Base-by-base conservation (phyloP, 64 coral and sea anemone genomes). In the Catalaphyllia jardinei region DNA sequence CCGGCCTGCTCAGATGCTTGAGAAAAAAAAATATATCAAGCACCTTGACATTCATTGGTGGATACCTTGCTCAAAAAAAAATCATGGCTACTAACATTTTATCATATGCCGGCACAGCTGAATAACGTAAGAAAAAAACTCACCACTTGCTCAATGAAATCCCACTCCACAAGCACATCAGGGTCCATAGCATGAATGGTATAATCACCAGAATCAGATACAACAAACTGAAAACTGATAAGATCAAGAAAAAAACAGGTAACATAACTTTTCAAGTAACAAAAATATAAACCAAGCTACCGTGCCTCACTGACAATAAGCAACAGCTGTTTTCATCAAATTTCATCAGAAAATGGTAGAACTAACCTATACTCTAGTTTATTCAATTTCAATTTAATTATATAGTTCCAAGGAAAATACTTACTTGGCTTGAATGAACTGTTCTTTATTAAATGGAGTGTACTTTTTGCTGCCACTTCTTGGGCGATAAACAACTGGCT, bases 131-230 rank as follows among this genome's bases (percentile, higher is more conserved):
- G 71, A 30, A 73, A 73, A 35, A 30, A 69, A 86, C 93, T 92
- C 64, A 98, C 96, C 89, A 98, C 96, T 93, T 98, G 96, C 31
- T 98, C 96, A 79, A 98, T 90, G 20, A 94, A 91, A 63, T 88
- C 89, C 96, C 96, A 98, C 65, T 98, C 93, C 57, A 98, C 96
- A 75, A 98, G 88, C 62, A 95, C 80, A 80, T 98, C 96, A 69
- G 96, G 96, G 79, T 99, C 97, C 87, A 99, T 74, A 18, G 84
- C 74, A 93, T 99, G 93, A 46, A 95, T 88, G 67, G 83, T 74
- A 29, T 99, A 99, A 72, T 99, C 93, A 72, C 93, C 97, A 87
- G 86, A 78, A 59, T 95, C 94, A 77, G 74, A 67, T 22, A 99
- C 96, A 33, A 99, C 90, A 91, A 99, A 99, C 85, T 99, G 96